Conservation (phyloP, 1,140 invertebrate species). For the Rhagoletis pomonella region DNA sequence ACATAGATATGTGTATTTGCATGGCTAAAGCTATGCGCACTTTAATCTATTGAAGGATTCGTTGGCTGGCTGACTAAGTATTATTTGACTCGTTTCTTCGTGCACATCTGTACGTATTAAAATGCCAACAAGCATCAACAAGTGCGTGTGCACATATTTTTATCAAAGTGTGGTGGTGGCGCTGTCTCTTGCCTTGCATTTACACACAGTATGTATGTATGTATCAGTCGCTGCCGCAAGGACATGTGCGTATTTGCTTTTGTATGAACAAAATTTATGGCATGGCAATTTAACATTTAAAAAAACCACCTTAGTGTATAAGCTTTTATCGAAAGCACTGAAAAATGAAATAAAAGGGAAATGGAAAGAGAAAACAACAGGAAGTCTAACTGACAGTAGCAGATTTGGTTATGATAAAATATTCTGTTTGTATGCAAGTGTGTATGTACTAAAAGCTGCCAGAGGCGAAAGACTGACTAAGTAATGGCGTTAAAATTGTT, state of each 20-base stretch:
- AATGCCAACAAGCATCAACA: background rate
- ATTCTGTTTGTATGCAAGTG: too few species aligned
- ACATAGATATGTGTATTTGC: background rate
- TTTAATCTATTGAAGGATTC: background rate
- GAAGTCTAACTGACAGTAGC: background rate
- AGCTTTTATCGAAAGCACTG: background rate
- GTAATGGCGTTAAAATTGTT: too few species aligned
- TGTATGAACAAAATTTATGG: constrained; percentile 19
- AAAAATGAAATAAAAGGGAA: background rate
- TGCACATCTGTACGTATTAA: background rate
- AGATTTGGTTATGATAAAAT: background rate
- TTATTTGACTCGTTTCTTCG: background rate
- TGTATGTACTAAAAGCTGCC: too few species aligned
- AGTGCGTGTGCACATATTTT: background rate
- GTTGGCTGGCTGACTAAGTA: background rate
- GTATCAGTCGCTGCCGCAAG: too few species aligned
- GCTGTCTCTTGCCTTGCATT: too few species aligned
- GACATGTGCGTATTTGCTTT: background rate
- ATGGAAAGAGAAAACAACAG: background rate
- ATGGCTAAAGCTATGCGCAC: background rate
- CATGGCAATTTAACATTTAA: constrained; percentile 8
- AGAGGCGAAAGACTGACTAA: too few species aligned
- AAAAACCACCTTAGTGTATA: constrained; percentile 1
- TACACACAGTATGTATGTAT: too few species aligned
- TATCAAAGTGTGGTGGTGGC: background rate